phyloP scores from a whole-genome alignment of 2,797 vertebrate species.

The Miichthys miiuy region DNA sequence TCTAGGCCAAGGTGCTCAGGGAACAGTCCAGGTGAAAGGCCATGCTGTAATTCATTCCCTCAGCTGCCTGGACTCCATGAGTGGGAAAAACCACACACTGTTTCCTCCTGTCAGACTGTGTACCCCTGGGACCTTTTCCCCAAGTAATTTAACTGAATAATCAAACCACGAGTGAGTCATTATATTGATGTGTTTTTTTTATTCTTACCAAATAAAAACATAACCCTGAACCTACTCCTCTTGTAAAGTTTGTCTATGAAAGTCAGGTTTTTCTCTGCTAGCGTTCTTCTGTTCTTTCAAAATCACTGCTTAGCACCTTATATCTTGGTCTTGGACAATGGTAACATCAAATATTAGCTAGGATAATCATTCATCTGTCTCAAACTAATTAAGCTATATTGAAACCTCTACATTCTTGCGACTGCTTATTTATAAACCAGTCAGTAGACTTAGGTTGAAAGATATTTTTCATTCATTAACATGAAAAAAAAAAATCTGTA shows the following conservation, averaged over 20 bases:
- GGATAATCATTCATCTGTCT: slow-evolving; percentile 5
- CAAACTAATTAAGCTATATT: not conserved
- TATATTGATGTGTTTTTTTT: slow-evolving; percentile 60
- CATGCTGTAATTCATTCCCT: slow-evolving; percentile 60
- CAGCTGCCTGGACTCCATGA: slow-evolving; percentile 34
- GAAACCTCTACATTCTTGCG: not conserved
- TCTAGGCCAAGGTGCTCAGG: slow-evolving; percentile 48
- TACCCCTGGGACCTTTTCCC: slow-evolving; percentile 32
- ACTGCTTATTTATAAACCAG: not conserved
- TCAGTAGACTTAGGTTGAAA: not conserved
- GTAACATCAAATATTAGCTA: not conserved
- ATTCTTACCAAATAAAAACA: slow-evolving; percentile 38
- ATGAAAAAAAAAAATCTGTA: too few species aligned
- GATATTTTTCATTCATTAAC: not conserved
- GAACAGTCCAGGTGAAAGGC: slow-evolving; percentile 60
- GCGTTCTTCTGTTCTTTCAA: not conserved
- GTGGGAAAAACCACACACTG: slow-evolving; percentile 39
- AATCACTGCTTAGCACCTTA: not conserved
- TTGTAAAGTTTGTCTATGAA: not conserved
- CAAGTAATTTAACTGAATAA: slow-evolving; percentile 40
- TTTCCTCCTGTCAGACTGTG: slow-evolving; percentile 43
- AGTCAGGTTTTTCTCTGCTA: not conserved
- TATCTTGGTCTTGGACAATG: slow-evolving; percentile 3
- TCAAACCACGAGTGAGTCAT: slow-evolving; percentile 57
- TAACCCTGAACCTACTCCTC: slow-evolving; percentile 25